A percentile compares a stretch with the other conserved stretches of the same genome.
Conservation (phyloP, 2,113 vertebrate species). For the Dasyurus viverrinus region DNA sequence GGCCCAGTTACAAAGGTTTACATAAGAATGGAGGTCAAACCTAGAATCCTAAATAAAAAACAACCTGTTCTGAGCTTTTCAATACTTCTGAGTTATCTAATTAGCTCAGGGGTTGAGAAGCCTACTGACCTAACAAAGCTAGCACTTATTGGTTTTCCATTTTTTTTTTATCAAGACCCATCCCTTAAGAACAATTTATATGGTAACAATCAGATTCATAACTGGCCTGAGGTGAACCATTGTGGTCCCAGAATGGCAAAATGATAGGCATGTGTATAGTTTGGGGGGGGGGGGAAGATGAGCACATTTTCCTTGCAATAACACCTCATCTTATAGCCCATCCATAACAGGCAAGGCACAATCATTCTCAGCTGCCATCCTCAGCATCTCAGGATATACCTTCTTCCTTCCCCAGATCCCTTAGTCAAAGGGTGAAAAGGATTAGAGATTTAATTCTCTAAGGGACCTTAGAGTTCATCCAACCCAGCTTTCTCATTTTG, state of each 20-base stretch:
- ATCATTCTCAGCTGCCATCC: background rate
- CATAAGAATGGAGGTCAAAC: background rate
- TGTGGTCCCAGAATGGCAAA: background rate
- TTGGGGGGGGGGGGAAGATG: background rate
- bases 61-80: background rate
- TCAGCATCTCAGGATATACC: background rate
- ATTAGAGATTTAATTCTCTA: background rate
- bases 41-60: constrained; percentile 20
- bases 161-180: background rate
- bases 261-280: background rate
- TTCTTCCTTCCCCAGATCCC: background rate
- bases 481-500: background rate
- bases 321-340: background rate
- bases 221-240: background rate
- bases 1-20: constrained; percentile 65
- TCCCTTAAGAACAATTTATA: background rate
- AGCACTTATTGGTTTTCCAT: background rate
- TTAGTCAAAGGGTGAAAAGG: background rate
- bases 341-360: background rate
- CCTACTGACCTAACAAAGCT: background rate
- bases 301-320: background rate
- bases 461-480: background rate
- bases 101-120: background rate
- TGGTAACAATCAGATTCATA: background rate
- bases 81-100: constrained; percentile 2